phyloP scores from a whole-genome alignment of 2,113 vertebrate genomes.

The Mormyrus lacerda region DNA sequence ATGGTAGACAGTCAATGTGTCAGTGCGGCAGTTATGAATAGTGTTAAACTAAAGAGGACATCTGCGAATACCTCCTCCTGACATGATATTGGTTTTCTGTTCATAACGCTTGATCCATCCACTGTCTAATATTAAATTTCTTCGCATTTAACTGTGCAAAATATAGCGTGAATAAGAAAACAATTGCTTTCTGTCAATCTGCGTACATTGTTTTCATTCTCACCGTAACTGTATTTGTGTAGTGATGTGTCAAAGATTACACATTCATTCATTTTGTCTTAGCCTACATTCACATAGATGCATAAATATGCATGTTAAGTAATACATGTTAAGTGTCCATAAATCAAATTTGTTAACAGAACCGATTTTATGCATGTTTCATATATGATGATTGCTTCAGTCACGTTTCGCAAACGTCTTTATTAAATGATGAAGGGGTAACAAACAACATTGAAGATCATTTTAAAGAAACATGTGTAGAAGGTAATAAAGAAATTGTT shows the following conservation, averaged over 20 bases:
- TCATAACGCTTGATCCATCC: not conserved
- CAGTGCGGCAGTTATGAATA: not conserved
- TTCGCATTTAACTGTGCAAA: not conserved
- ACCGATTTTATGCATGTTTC: not conserved
- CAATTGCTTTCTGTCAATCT: not conserved
- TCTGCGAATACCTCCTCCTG: not conserved
- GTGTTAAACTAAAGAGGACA: not conserved
- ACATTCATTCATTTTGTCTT: not conserved
- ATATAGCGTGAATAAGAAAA: not conserved
- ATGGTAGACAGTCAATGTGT: not conserved
- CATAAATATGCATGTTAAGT: not conserved
- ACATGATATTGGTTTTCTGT: not conserved
- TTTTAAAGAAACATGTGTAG: not conserved
- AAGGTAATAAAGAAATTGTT: not conserved
- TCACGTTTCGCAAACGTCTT: not conserved
- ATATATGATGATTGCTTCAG: not conserved
- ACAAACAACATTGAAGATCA: not conserved
- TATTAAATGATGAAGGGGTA: not conserved
- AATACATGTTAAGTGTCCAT: not conserved
- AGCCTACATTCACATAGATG: not conserved
- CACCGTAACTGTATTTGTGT: not conserved
- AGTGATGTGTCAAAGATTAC: not conserved
- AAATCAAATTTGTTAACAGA: not conserved
- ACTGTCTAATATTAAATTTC: not conserved
- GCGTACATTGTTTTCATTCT: not conserved